phyloP scores from a whole-genome alignment of 37 sponge, comb jelly and placozoan genomes.

The Corticium candelabrum region DNA sequence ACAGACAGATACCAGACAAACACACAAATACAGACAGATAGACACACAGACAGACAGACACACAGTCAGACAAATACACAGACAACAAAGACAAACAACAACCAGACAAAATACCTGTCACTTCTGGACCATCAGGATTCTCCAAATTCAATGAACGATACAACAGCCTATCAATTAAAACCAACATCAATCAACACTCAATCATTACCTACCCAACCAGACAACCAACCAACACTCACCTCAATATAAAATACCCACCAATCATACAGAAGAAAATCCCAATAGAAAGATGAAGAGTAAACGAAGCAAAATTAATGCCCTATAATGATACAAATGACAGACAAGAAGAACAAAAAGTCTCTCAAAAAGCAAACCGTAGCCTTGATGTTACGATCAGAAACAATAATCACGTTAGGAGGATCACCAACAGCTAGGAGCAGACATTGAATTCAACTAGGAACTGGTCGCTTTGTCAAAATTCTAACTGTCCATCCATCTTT shows the following conservation, averaged over 20 bases:
- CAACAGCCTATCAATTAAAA: slow-evolving; percentile 1
- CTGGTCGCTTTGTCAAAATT: too few relatives aligned
- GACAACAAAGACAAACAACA: too few relatives aligned
- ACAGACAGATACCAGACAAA: too few relatives aligned
- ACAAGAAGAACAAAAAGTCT: too few relatives aligned
- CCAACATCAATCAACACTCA: not conserved
- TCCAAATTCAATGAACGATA: slow-evolving; percentile 7
- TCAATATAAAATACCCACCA: slow-evolving; percentile 41
- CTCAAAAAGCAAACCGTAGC: too few relatives aligned
- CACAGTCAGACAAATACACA: too few relatives aligned
- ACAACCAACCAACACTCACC: slow-evolving; percentile 11
- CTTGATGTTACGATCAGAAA: too few relatives aligned
- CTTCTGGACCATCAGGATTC: slow-evolving; percentile 59
- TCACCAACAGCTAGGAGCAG: slow-evolving; percentile 90
- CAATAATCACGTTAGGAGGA: slow-evolving; percentile 96
- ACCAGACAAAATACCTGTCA: too few relatives aligned
- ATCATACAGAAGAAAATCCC: slow-evolving; percentile 67
- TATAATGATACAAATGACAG: slow-evolving; percentile 5
- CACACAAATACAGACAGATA: too few relatives aligned
- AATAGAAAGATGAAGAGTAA: slow-evolving; percentile 66
- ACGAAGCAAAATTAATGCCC: slow-evolving; percentile 70
- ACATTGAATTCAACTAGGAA: too few relatives aligned
- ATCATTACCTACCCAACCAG: not conserved
- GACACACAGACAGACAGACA: too few relatives aligned
- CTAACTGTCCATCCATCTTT: too few relatives aligned